A percentile compares a stretch with the other conserved stretches of the same genome.
These are phyloP conservation scores for Helicoverpa assulta DNA, from an alignment of 2,888 invertebrate species.

Conservation along the genomic window DNA sequence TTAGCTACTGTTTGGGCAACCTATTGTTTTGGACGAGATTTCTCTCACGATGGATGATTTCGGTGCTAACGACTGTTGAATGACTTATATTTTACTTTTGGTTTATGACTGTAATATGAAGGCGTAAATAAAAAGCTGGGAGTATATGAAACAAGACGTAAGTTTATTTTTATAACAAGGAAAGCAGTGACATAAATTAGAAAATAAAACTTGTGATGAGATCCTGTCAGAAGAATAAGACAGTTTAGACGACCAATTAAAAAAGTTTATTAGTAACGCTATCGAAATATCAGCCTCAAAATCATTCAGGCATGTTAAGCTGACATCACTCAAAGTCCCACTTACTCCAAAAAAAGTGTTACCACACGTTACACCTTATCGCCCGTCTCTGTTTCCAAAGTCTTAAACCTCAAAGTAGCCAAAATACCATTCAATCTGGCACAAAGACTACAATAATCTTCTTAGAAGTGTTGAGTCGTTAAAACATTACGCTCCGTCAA, in stretches of 20 bases:
- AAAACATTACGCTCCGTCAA: constrained; percentile 79
- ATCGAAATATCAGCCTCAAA: background rate
- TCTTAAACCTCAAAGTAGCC: constrained; percentile 61
- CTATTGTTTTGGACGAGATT: constrained; percentile 44
- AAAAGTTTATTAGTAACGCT: background rate
- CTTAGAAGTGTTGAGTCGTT: constrained; percentile 80
- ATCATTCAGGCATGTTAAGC: constrained; percentile 3
- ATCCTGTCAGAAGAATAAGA: background rate
- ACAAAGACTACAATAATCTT: constrained; percentile 68
- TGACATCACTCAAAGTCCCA: constrained; percentile 36
- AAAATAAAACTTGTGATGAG: background rate
- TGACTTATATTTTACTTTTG: constrained; percentile 19
- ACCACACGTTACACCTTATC: constrained; percentile 49
- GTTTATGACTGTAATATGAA: background rate
- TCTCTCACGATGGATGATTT: constrained; percentile 48
- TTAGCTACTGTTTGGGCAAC: constrained; percentile 49
- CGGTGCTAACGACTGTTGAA: constrained; percentile 23
- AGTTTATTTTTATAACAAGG: background rate
- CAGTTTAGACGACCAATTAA: background rate
- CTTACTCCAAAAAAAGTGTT: constrained; percentile 43
- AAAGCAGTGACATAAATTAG: background rate
- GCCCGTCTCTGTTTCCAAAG: constrained; percentile 54
- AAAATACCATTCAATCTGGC: constrained; percentile 54
- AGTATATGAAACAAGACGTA: background rate
- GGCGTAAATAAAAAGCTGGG: background rate